Evolutionary conservation across 2,113 vertebrate species (phyloP).

Genomic region (Tragelaphus scriptus): DNA sequence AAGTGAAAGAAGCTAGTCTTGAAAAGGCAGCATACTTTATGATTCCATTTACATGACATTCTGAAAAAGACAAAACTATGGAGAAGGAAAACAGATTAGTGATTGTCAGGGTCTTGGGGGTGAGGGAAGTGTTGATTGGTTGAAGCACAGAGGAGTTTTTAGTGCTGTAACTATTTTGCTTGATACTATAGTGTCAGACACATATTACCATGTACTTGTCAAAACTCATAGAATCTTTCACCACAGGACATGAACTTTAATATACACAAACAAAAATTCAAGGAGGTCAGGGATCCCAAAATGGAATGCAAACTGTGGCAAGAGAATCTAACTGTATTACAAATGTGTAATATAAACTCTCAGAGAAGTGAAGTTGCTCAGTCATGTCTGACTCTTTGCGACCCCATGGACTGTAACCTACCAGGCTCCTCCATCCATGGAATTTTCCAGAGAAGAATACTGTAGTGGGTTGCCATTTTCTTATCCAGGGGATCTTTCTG

Average conservation of each 20-base stretch:
- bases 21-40: background rate
- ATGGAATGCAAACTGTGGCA: background rate
- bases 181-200: background rate
- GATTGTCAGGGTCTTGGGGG: background rate
- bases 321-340: background rate
- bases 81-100: background rate
- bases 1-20: background rate
- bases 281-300: background rate
- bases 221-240: background rate
- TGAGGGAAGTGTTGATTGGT: rapidly evolving
- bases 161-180: background rate
- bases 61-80: background rate
- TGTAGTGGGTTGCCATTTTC: background rate
- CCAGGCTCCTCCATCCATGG: background rate
- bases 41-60: background rate
- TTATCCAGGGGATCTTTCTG: background rate
- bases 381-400: rapidly evolving
- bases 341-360: background rate
- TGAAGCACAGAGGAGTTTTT: background rate
- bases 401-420: background rate
- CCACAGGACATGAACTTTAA: background rate
- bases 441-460: background rate
- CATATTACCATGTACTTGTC: background rate
- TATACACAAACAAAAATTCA: background rate
- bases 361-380: background rate